Conservation (phyloP, 2,797 vertebrate genomes). For the Anableps anableps region DNA sequence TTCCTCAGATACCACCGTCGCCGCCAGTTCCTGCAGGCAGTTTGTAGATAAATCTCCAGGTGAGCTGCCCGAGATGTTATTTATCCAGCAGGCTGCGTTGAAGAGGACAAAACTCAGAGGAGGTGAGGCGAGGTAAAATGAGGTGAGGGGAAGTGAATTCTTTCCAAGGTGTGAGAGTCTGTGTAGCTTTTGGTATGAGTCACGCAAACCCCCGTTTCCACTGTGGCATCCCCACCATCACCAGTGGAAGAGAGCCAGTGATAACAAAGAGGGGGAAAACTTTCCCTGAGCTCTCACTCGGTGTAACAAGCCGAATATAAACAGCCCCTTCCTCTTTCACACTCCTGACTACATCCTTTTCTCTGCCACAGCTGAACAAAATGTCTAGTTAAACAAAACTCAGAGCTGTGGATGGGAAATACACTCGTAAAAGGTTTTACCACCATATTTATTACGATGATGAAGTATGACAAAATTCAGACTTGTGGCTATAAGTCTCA, state of each 20-base stretch:
- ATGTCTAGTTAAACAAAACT: neutral
- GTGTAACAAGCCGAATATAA: slow-evolving; percentile 17
- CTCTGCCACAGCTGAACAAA: slow-evolving; percentile 4
- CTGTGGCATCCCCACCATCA: slow-evolving; percentile 55
- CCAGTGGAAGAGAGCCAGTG: slow-evolving; percentile 45
- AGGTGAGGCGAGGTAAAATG: slow-evolving; percentile 37
- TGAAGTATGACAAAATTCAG: neutral
- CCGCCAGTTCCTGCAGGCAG: slow-evolving; percentile 7
- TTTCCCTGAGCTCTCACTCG: slow-evolving; percentile 27
- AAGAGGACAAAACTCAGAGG: slow-evolving; percentile 14
- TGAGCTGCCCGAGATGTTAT: slow-evolving; percentile 12
- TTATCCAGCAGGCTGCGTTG: slow-evolving; percentile 46
- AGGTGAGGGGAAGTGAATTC: slow-evolving; percentile 35
- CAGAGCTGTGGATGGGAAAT: neutral
- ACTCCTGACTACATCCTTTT: neutral
- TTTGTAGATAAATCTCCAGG: neutral
- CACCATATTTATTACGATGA: neutral
- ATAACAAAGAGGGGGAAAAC: slow-evolving; percentile 46
- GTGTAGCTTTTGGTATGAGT: slow-evolving; percentile 49
- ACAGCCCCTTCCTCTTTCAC: neutral
- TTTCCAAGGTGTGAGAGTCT: slow-evolving; percentile 44
- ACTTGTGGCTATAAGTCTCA: neutral
- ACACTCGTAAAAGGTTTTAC: neutral
- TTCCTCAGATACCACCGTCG: slow-evolving; percentile 47
- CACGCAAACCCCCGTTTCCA: slow-evolving; percentile 34